Evolutionary conservation across 2,113 vertebrate species (phyloP).

Genomic region (Oreamnos americanus): DNA sequence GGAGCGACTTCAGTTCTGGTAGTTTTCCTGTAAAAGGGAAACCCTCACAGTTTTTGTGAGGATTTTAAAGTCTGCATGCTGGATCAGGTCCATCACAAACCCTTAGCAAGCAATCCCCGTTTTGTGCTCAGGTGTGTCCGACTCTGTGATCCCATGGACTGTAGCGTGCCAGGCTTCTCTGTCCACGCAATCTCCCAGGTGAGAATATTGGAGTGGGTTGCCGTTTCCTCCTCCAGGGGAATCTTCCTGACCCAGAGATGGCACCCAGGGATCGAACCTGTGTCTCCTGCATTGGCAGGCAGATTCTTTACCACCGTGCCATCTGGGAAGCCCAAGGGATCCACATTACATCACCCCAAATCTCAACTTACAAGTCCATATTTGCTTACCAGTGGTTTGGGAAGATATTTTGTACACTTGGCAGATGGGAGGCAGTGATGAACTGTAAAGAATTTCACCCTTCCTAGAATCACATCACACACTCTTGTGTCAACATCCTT

Average conservation of each 20-base stretch:
- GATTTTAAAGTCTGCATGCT: not conserved
- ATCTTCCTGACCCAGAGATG: not conserved
- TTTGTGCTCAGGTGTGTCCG: not conserved
- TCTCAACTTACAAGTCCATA: not conserved
- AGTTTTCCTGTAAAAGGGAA: not conserved
- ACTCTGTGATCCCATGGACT: not conserved
- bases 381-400: not conserved
- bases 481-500: not conserved
- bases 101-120: not conserved
- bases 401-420: not conserved
- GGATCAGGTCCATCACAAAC: rapidly evolving
- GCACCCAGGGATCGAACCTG: not conserved
- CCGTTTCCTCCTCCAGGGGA: not conserved
- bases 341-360: not conserved
- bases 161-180: not conserved
- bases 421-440: rapidly evolving
- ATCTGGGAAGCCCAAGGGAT: not conserved
- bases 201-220: not conserved
- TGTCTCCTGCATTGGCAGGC: not conserved
- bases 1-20: not conserved
- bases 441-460: not conserved
- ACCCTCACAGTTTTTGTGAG: rapidly evolving
- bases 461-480: not conserved
- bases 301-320: not conserved
- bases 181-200: not conserved